Evolutionary conservation across 2,113 vertebrate species (phyloP), one percentile per base, ranked within the genome.

Genomic region (Ailurus styani): DNA sequence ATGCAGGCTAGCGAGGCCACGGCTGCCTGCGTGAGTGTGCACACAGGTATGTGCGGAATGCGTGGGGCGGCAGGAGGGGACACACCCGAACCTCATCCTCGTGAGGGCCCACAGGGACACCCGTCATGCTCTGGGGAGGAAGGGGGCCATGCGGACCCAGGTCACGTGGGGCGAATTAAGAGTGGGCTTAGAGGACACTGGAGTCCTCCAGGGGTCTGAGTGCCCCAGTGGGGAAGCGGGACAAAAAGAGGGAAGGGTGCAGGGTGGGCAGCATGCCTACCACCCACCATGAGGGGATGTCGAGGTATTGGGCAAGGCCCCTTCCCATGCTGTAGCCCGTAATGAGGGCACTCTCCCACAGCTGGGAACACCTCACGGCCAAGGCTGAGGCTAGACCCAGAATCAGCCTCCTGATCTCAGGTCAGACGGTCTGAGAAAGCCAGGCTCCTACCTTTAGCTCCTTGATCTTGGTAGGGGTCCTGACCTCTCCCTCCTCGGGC

Each of bases 381-480:
- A 21, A 75, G 42, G 45, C 34, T 1, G 2, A 87, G 86, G 78
- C 50, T 34, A 73, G 20, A 77, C 45, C 62, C 78, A 54, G 17
- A 31, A n/a, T 66, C 62, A 84, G 84, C 68, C 47, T 89, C 66
- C 84, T 18, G 21, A 47, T 18, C 34, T 93, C 64, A 75, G 72
- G 12, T 57, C 34, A 79, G 37, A 94, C 25, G 37, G 20, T 31
- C 23, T 3, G 13, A 68, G 78, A 89, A 87, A 92, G 66, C 13
- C 29, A 72, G 45, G 0, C 62, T 84, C 96, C 81, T 99, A 99
- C 99, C 99, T 99, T 99, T 47, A 99, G 98, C 87, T 99, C 99
- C 86, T 99, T 99, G 98, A 99, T 99, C 97, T 99, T 99, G 42
- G 99, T 99, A 0, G 99, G 99, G 1, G 99, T 99, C 78, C 99